Conservation (phyloP, 2,113 vertebrate species). For the Nesogale talazaci region DNA sequence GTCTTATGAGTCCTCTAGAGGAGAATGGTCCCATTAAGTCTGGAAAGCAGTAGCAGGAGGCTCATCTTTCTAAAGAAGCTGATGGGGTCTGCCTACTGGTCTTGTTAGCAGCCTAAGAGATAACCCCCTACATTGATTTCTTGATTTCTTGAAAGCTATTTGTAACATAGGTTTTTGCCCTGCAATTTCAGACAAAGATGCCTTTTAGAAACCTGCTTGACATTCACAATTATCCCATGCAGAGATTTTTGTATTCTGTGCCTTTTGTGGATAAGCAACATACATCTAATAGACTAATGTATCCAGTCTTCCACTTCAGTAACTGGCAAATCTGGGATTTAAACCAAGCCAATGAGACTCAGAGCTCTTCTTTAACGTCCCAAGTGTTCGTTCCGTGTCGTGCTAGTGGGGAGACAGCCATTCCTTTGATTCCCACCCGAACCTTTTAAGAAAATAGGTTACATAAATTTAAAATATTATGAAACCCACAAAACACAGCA, state of each 20-base stretch:
- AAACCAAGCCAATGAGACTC: neutral
- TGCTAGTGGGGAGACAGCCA: neutral
- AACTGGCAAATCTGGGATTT: neutral
- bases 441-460: neutral
- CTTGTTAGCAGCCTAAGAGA: too few species aligned
- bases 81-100: too few species aligned
- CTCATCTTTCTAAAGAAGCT: too few species aligned
- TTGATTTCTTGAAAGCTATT: neutral
- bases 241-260: neutral
- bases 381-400: neutral
- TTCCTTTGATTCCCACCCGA: neutral
- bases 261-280: neutral
- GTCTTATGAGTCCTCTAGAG: too few species aligned
- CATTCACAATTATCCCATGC: neutral
- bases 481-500: neutral
- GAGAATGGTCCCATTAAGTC: too few species aligned
- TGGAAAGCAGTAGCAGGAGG: too few species aligned
- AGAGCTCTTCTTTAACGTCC: neutral
- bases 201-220: neutral
- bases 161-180: neutral
- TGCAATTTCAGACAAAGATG: neutral
- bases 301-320: neutral
- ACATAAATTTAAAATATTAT: neutral
- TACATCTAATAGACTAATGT: neutral
- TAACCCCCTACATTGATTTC: neutral